A percentile compares a stretch with the other conserved stretches of the same genome.
Evolutionary conservation across 2,888 invertebrate genomes (phyloP).

Genomic region (Carabus problematicus): DNA sequence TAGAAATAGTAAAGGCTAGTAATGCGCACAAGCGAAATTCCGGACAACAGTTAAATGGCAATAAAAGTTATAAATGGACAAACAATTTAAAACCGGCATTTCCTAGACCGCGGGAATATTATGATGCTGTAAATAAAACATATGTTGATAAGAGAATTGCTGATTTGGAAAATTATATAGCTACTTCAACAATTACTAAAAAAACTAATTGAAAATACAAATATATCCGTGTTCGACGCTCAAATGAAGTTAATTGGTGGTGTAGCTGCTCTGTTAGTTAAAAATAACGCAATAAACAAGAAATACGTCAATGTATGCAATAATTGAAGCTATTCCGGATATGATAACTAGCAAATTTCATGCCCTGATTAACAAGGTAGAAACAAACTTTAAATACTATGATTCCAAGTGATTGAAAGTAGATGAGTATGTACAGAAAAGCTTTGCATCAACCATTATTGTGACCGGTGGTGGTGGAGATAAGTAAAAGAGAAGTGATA

Average conservation of each 20-base stretch:
- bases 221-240: background rate
- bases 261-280: constrained; percentile 2
- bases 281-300: background rate
- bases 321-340: too few species aligned
- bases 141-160: constrained; percentile 5
- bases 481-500: too few species aligned
- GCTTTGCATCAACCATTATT: background rate
- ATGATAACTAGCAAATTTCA: too few species aligned
- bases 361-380: background rate
- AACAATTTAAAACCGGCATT: too few species aligned
- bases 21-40: too few species aligned
- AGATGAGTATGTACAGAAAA: background rate
- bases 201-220: background rate
- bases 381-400: background rate
- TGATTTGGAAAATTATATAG: constrained; percentile 9
- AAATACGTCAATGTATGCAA: background rate
- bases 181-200: too few species aligned
- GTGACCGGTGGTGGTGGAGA: too few species aligned
- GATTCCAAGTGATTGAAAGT: background rate
- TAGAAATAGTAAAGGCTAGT: too few species aligned
- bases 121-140: constrained; percentile 20
- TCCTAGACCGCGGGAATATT: background rate
- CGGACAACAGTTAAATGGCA: too few species aligned
- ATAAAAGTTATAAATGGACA: too few species aligned
- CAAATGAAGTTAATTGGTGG: background rate